Base-by-base conservation (phyloP, 2,888 invertebrate genomes). In the Aphidoletes aphidimyza region DNA sequence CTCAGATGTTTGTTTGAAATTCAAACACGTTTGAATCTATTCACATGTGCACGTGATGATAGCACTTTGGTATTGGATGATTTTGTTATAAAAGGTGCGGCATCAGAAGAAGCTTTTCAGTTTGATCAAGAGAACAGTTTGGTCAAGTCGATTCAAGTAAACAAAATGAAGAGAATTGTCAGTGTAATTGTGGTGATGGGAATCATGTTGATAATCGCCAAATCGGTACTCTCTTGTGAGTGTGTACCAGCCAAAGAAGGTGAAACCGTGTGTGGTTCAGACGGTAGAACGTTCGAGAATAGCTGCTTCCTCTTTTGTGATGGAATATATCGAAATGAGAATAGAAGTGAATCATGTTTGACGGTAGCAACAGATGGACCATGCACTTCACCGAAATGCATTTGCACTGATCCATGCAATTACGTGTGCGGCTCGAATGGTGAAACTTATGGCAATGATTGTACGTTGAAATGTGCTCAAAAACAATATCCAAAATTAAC, bases 181-280 rank as follows among this genome's bases (percentile, higher is more conserved):
- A 54, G 22, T 54, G n/a, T n/a, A n/a, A 6, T 54, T 3, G 22
- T 54, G 0, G 54, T 54, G n/a, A 11, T 54, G n/a, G 54, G 54
- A 54, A 22, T 54, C 22, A 22, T 22, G n/a, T n/a, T 54, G 54
- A 22, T 22, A n/a, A 14, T 1, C n/a, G 22, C 9, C n/a, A n/a
- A 54, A 22, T 14, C 22, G 9, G 22, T 22, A 3, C 3, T 22
- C 9, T n/a, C 22, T 5, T 54, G 54, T 54, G 22, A 3, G 54
- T 54, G 54, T 11, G 14, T 22, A 22, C 1, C 6, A 22, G 22
- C 54, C 3, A 22, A n/a, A n/a, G 22, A n/a, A 22, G 9, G 22
- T 14, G 54, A 54, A 22, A 54, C n/a, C n/a, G 54, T 54, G 54
- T 54, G 54, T 54, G 54, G 54, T 14, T 54, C 54, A n/a, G 22